These are phyloP conservation scores for Cyanoramphus novaezelandiae DNA, from an alignment of 2,113 vertebrate genomes.

Conservation along the genomic window DNA sequence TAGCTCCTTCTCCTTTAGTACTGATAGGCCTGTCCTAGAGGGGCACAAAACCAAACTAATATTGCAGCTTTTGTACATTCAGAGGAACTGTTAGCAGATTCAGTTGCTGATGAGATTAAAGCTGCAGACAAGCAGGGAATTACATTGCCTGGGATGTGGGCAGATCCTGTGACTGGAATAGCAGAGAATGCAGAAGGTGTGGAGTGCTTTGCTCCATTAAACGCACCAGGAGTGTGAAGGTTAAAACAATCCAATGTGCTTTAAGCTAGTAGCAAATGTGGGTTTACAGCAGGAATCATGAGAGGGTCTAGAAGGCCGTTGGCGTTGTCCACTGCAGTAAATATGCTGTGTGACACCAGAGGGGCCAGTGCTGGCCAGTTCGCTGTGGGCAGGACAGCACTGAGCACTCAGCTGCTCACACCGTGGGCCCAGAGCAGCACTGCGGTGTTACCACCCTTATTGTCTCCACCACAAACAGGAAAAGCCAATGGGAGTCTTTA, in stretches of 20 bases:
- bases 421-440: rapidly evolving
- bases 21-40: neutral
- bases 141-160: neutral
- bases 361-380: rapidly evolving
- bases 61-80: neutral
- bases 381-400: rapidly evolving
- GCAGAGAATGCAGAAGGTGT: neutral
- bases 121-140: neutral
- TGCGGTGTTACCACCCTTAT: neutral
- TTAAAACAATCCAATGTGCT: neutral
- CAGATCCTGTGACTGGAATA: neutral
- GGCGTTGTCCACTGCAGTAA: neutral
- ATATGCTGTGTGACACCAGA: rapidly evolving
- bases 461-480: neutral
- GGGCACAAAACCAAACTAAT: neutral
- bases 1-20: neutral
- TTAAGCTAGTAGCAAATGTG: neutral
- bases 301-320: neutral
- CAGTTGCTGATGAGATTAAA: neutral
- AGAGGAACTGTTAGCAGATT: neutral
- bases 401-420: no score
- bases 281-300: rapidly evolving
- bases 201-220: neutral
- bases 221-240: neutral
- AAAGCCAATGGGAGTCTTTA: neutral